Evolutionary conservation across 2,888 invertebrate species (phyloP), one percentile per base, ranked within the genome.

Genomic region (Drosophila borborema): DNA sequence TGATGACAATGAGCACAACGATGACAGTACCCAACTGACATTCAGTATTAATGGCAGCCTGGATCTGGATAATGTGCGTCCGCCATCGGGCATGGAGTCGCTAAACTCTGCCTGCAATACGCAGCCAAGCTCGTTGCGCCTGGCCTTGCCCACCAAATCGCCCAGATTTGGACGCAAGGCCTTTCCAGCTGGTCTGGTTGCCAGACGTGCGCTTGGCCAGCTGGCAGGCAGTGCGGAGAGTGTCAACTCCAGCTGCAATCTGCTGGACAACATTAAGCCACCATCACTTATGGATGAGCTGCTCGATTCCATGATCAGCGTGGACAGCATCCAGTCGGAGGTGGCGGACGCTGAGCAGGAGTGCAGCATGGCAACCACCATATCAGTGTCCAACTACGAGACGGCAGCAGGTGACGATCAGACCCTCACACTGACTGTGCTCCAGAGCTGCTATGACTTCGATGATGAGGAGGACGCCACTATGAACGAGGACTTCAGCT

Each of bases 241-340:
- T 82, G 90, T 93, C 2, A 94, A 94, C 74, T 94, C 94, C 46
- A 93, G 94, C 49, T 95, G 95, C 8, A 96, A 97, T 89, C 93
- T 97, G 38, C 93, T 97, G 63, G 97, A 98, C 40, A 96, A 96
- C 74, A 95, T 97, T 4, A 97, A 97, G 90, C 97, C 97, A 4
- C 97, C 98, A 0, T 97, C 97, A 0, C 95, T 96, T 75, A 96
- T 97, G 95, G 96, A 96, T 67, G 94, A 95, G 82, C 92, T 96
- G 7, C 86, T 95, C 2, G 97, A 98, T 82, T 97, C 97, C 77
- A 96, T 97, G 95, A 94, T 96, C 16, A 97, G 97, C 64, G 96
- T 97, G 0, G 96, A 96, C 0, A 97, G 97, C 90, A 96, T 97
- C 67, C 96, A 96, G 34, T 97, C 96, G 0, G 97, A 97, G 93